Conservation (phyloP, 2,888 invertebrate genomes). For the Electrophaes corylata region DNA sequence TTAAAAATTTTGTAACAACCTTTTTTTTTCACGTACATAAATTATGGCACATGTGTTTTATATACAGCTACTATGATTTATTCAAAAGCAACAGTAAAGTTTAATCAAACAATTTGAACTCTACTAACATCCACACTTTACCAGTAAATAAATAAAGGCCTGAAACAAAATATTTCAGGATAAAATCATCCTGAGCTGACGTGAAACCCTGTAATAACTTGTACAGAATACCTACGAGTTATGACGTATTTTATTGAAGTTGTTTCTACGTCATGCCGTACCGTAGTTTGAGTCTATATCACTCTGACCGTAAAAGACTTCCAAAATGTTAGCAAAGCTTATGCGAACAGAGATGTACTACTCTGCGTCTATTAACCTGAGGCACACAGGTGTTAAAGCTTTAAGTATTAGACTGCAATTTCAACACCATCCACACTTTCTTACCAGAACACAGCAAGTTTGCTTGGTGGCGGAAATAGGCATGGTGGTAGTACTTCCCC, state of each 20-base stretch:
- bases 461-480: no score
- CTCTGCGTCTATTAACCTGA: no score
- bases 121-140: background rate
- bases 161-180: conserved; percentile 12
- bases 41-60: no score
- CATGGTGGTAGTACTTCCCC: no score
- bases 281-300: background rate
- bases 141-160: background rate
- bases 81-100: background rate
- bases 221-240: conserved; percentile 13
- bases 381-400: no score
- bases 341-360: background rate
- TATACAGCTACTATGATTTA: no score
- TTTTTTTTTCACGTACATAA: no score
- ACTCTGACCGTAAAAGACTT: background rate
- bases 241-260: conserved; percentile 15
- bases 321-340: no score
- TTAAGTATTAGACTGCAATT: no score
- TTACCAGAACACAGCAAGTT: no score
- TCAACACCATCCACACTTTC: no score
- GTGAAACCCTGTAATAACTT: conserved; percentile 13
- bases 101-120: background rate
- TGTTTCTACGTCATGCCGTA: conserved; percentile 3
- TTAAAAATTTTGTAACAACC: no score
- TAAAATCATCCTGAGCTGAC: conserved; percentile 16